Conservation (phyloP, 2,888 invertebrate genomes). For the Mythimna pallens region DNA sequence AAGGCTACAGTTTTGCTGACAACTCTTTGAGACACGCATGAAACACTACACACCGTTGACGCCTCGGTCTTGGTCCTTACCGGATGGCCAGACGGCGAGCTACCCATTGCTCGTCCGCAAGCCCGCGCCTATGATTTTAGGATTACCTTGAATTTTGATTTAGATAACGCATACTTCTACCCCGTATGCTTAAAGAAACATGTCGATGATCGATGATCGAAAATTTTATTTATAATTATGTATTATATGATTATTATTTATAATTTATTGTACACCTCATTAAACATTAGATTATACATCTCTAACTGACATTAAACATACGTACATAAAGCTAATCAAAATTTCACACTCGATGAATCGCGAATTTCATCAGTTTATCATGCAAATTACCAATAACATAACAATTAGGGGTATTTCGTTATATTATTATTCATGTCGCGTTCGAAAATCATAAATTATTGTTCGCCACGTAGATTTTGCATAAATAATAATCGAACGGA, state of each 20-base stretch:
- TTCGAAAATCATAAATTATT: constrained; percentile 70
- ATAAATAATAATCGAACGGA: constrained; percentile 61
- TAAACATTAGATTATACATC: not conserved
- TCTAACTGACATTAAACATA: constrained; percentile 28
- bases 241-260: too few relatives aligned
- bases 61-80: too few relatives aligned
- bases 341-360: constrained; percentile 29
- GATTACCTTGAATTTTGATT: not conserved
- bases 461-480: constrained; percentile 65
- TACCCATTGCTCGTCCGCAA: too few relatives aligned
- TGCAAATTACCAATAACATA: constrained; percentile 54
- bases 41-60: too few relatives aligned
- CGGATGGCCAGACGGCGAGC: too few relatives aligned
- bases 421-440: constrained; percentile 65
- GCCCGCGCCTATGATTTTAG: too few relatives aligned
- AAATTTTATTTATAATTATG: too few relatives aligned
- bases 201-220: not conserved
- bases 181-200: not conserved
- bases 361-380: constrained; percentile 45
- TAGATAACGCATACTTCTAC: not conserved
- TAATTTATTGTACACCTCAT: too few relatives aligned
- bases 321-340: constrained; percentile 35
- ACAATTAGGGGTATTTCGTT: constrained; percentile 56
- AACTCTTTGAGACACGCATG: too few relatives aligned
- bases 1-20: too few relatives aligned